Evolutionary conservation across 2,888 invertebrate genomes (phyloP), one percentile per base, ranked within the genome.

Genomic region (Hemaris fuciformis): DNA sequence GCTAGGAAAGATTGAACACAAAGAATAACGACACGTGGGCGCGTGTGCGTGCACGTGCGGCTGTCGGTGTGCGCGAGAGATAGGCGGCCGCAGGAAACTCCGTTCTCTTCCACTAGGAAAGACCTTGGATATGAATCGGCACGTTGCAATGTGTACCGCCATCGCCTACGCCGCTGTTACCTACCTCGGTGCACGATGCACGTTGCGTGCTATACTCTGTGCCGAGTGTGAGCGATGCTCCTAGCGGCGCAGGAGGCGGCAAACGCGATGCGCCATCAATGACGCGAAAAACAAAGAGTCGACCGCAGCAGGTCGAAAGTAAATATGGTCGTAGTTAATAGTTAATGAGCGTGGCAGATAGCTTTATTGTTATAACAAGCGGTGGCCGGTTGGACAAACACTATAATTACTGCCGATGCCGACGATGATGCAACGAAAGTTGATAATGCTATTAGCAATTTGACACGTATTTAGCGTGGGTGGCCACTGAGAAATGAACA

Each of bases 41-140:
- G 85, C 81, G 89, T 85, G 88, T 88, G 89, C 85, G 90, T 88
- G 85, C 85, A 83, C 88, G 87, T 85, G 89, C 82, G 77, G 77
- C 72, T 85, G 88, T 86, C 78, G 79, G 87, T 87, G 90, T 89
- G 90, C 84, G 83, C 86, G 82, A 87, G 89, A 90, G 91, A 91
- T 89, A 91, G 91, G 90, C 88, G 88, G 88, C 80, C 91, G 91
- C 93, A 93, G 93, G 93, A 93, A 93, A 92, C 92, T 87, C 92
- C 93, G 91, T 92, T 93, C 93, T 93, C 93, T 93, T 93, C 91
- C 92, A 93, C 91, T 88, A 93, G 93, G 93, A 93, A 93, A 93
- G 93, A 91, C 93, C 93, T 93, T 93, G 93, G 93, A 85, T 89
- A 85, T 84, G 88, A 91, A 90, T 89, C 89, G 89, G 89, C 89